These are phyloP conservation scores for Pteronura brasiliensis DNA, from an alignment of 2,113 vertebrate genomes.

Conservation along the genomic window DNA sequence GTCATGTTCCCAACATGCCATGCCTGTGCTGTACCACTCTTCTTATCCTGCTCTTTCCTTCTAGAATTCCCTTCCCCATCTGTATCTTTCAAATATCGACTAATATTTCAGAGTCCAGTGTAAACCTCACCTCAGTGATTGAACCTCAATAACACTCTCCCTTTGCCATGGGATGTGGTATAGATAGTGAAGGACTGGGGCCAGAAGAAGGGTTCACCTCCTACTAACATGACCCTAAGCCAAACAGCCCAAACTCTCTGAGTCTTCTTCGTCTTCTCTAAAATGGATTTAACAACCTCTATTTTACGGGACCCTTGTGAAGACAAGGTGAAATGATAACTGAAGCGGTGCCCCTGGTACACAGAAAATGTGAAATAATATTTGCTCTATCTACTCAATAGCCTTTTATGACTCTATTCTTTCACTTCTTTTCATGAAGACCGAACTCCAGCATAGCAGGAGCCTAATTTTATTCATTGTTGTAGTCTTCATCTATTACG, in stretches of 20 bases:
- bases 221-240: background rate
- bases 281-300: background rate
- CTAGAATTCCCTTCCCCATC: background rate
- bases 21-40: background rate
- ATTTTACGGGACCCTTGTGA: background rate
- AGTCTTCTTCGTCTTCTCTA: background rate
- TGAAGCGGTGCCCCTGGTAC: background rate
- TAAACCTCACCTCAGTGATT: background rate
- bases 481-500: background rate
- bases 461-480: background rate
- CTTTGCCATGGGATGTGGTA: background rate
- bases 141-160: background rate
- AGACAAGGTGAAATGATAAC: background rate
- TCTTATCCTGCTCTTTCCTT: background rate
- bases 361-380: background rate
- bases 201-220: background rate
- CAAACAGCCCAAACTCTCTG: background rate
- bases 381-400: background rate
- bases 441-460: background rate
- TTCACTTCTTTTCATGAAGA: background rate
- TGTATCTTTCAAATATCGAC: background rate
- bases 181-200: background rate
- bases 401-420: background rate
- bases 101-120: background rate
- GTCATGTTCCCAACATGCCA: background rate